Evolutionary conservation across 1,140 invertebrate genomes (phyloP), one percentile per base, ranked within the genome.

Genomic region (Adoxophyes honmai): DNA sequence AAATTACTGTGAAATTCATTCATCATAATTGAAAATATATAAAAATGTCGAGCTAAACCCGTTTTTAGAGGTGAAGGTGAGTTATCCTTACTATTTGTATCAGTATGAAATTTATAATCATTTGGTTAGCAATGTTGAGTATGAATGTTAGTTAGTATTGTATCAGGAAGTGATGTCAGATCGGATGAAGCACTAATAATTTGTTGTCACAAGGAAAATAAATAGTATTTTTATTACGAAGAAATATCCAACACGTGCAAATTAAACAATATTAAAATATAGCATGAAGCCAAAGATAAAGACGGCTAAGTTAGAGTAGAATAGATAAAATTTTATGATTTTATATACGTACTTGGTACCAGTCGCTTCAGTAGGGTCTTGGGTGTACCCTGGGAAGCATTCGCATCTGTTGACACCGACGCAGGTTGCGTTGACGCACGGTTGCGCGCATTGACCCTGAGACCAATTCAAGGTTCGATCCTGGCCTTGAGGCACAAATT

Each of bases 361-460:
- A 16, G 68, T 66, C 6, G 76, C 68, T 60, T 91, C 87, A 15
- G 61, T 72, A 16, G 64, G 72, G 66, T 91, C 90, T 34, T 62
- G 44, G 0, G 83, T 55, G 52, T 90, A 92, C 34, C 90, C 91
- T 8, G 75, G 65, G 33, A 89, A 88, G 55, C 91, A 92, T 4
- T 77, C 78, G 68, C 91, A 92, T 56, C 62, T 73, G 60, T 91
- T 86, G 9, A 84, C 76, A 55, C 83, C 87, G 18, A 80, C 70
- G 62, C 92, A 92, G 33, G 77, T 53, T 3, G 90, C 91, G 59
- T 92, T 91, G 13, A 91, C 60, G 58, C 92, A 92, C 1, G 75
- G 71, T 36, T 80, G 58, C 34, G 84, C 78, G 64, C 91, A 92
- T 51, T 78, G 71, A 7, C 42, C 42, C 6, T 28, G 21, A 28